Percentiles rank a stretch among this genome's conserved stretches.
Conservation (phyloP, 2,888 invertebrate genomes). For the Xylophagus ater region DNA sequence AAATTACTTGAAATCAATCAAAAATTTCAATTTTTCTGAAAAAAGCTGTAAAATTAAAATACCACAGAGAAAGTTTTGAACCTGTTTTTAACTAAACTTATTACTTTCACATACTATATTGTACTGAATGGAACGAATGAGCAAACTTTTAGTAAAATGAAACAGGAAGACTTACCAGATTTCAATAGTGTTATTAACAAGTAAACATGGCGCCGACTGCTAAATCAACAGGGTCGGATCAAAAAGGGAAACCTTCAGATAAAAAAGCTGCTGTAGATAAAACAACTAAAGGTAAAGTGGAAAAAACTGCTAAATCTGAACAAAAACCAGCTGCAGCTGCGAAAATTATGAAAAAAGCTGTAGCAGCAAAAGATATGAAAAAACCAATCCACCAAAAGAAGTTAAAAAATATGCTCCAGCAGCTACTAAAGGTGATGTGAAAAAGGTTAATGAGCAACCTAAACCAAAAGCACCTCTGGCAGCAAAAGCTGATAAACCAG, state of each 20-base stretch:
- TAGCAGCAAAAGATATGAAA: conserved; percentile 19
- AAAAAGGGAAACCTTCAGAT: conserved; percentile 29
- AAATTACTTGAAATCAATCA: no score
- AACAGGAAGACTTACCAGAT: no score
- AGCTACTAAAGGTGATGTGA: conserved; percentile 31
- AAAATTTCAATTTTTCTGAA: no score
- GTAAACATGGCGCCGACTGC: conserved; percentile 39
- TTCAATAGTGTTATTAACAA: conserved; percentile 32
- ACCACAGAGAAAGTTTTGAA: no score
- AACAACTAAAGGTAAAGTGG: conserved; percentile 36
- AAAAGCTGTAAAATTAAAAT: no score
- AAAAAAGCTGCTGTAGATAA: conserved; percentile 27
- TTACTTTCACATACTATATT: no score
- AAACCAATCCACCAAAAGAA: conserved; percentile 15
- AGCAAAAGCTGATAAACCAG: no score
- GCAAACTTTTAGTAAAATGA: no score
- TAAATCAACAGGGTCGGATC: conserved; percentile 35
- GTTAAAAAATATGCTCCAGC: conserved; percentile 21
- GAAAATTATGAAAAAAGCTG: conserved; percentile 33
- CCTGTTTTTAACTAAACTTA: no score
- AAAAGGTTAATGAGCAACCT: conserved; percentile 38
- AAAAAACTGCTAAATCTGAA: conserved; percentile 34
- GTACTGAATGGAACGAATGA: no score
- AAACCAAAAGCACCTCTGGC: conserved; percentile 11
- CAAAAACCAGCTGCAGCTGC: conserved; percentile 33